A percentile compares a stretch with the other conserved stretches of the same genome.
These are phyloP conservation scores for Anisognathus igniventris DNA, from an alignment of 2,797 vertebrate species.

Conservation along the genomic window DNA sequence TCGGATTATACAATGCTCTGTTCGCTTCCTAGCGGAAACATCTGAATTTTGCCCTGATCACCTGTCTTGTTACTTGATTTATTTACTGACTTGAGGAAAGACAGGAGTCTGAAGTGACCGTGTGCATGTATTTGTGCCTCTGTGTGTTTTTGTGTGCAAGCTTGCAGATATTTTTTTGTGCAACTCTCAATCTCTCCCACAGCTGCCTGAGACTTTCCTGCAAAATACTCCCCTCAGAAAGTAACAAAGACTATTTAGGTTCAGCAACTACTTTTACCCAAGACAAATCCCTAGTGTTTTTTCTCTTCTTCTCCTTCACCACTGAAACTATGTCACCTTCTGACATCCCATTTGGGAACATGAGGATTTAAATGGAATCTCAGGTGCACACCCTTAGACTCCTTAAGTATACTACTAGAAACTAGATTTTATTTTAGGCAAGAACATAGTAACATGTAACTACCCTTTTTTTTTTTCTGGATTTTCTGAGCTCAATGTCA, in stretches of 20 bases:
- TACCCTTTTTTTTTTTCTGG: rapidly evolving
- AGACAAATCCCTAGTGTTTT: not conserved
- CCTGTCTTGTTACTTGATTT: not conserved
- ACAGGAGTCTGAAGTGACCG: not conserved
- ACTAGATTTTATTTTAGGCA: not conserved
- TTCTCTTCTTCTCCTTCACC: not conserved
- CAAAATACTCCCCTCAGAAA: not conserved
- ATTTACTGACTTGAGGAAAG: not conserved
- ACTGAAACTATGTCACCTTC: not conserved
- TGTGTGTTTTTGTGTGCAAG: not conserved
- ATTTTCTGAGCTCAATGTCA: not conserved
- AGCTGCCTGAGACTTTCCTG: not conserved
- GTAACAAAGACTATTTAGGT: not conserved
- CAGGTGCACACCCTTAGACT: not conserved
- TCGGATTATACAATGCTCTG: not conserved
- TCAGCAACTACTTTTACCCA: not conserved
- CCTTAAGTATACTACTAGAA: not conserved
- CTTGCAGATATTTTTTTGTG: not conserved
- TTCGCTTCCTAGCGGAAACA: not conserved
- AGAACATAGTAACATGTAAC: not conserved
- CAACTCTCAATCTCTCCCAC: not conserved
- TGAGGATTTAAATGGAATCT: not conserved
- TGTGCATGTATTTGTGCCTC: rapidly evolving
- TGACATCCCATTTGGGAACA: not conserved
- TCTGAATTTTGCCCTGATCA: not conserved